Evolutionary conservation across 1,140 invertebrate genomes (phyloP), one percentile per base, ranked within the genome.

Genomic region (Pseudoatta argentina): DNA sequence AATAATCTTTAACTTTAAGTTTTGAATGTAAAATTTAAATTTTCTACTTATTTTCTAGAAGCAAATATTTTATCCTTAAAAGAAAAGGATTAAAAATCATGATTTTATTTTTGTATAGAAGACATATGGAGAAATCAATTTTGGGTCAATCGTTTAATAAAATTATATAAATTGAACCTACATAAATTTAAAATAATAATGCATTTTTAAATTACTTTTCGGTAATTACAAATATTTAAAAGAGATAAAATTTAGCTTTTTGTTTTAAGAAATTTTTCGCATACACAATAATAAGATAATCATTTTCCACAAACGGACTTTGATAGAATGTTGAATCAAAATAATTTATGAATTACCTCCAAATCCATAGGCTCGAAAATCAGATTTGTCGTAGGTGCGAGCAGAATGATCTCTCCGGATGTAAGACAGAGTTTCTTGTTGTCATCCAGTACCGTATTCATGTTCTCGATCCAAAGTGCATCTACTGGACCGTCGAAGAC

Each of bases 321-420:
- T 27, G 3, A 27, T 77, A 61, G 61, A 64, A 5, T 21, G 4
- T 48, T 30, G 10, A 44, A 44, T 63, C 10, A 21, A 10, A 55
- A 53, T 24, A 7, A 51, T 51, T 51, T 16, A 44, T 44, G 39
- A 27, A 14, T 64, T 10, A 95, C 94, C 95, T 99, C 98, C 59
- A 99, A 96, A 95, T 99, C 98, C 98, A 99, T 98, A 0, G 98
- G 98, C 93, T 99, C 99, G 94, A 99, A 99, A 27, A 99, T 97
- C 27, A 99, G 96, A 95, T 99, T 99, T 0, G 98, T 99, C 0
- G 97, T 98, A n/a, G 97, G 96, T 0, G 98, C 97, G 24, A 99
- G 94, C 93, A 98, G 98, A 83, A 99, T 99, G 90, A 99, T 99
- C 95, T 99, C 99, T 2, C 98, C 98, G 14, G 98, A 98, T 97